phyloP scores from a whole-genome alignment of 2,888 invertebrate genomes.

The Autographa pulchrina region DNA sequence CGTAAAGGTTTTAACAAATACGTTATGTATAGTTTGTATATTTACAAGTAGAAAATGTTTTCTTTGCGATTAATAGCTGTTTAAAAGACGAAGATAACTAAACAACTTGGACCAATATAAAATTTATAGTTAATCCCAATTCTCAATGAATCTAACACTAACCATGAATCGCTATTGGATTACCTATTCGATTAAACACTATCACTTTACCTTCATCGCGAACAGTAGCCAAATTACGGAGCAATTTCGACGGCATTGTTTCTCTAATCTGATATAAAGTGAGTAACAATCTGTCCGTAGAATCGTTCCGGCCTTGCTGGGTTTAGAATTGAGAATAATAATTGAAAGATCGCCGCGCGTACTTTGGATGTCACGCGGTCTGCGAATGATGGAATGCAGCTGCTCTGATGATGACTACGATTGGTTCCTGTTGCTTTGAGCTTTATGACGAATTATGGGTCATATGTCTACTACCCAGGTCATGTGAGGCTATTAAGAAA shows the following conservation, averaged over 20 bases:
- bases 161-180: slow-evolving; percentile 41
- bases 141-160: slow-evolving; percentile 36
- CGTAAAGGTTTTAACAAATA: no score
- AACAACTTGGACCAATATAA: not conserved
- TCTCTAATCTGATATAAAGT: slow-evolving; percentile 73
- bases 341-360: slow-evolving; percentile 80
- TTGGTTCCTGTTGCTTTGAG: slow-evolving; percentile 63
- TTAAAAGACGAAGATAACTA: not conserved
- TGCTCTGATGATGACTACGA: slow-evolving; percentile 62
- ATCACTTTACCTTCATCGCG: slow-evolving; percentile 55
- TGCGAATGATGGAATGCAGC: slow-evolving; percentile 73
- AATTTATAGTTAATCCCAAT: slow-evolving; percentile 31
- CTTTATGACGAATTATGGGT: slow-evolving; percentile 55
- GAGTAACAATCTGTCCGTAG: slow-evolving; percentile 70
- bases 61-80: no score
- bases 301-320: slow-evolving; percentile 77
- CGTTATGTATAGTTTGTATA: no score
- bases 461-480: slow-evolving; percentile 39
- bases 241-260: slow-evolving; percentile 64
- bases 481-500: slow-evolving; percentile 24
- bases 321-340: slow-evolving; percentile 82
- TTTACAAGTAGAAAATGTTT: no score
- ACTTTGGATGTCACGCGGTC: slow-evolving; percentile 79
- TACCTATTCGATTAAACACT: slow-evolving; percentile 52
- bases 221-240: slow-evolving; percentile 64